Conservation (phyloP, 2,113 vertebrate species). For the Stegostoma tigrinum region DNA sequence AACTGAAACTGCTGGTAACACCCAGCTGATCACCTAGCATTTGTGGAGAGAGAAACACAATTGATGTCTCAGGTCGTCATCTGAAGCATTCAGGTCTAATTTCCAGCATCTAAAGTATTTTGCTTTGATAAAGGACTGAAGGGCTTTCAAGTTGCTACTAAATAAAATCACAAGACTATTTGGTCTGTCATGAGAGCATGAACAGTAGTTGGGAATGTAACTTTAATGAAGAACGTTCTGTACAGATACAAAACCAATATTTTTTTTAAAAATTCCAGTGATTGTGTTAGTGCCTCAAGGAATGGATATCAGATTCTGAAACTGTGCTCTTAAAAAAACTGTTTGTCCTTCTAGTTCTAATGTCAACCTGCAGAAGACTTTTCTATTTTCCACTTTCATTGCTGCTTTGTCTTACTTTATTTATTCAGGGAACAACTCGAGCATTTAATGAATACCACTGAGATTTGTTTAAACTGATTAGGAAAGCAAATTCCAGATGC, state of each 20-base stretch:
- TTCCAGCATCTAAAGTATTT: not conserved
- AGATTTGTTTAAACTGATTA: slow-evolving; percentile 1
- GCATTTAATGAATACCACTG: not conserved
- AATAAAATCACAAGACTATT: not conserved
- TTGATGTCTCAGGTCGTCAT: not conserved
- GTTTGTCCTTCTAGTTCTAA: not conserved
- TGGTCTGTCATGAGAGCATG: not conserved
- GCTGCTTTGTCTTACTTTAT: not conserved
- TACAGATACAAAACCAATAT: not conserved
- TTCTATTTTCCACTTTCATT: not conserved
- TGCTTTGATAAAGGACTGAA: not conserved
- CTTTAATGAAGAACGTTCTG: not conserved
- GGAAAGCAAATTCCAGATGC: not conserved
- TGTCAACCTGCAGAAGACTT: not conserved
- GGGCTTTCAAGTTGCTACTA: not conserved
- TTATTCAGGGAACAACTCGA: not conserved
- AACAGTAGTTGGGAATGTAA: not conserved
- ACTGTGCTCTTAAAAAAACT: not conserved
- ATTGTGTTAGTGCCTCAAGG: not conserved
- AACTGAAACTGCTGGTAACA: not conserved
- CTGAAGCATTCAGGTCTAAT: not conserved
- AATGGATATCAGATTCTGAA: not conserved
- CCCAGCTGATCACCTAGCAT: not conserved
- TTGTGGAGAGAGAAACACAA: not conserved
- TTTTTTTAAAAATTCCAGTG: not conserved